Conservation (phyloP, 2,113 vertebrate species). For the Hyperopisus bebe region DNA sequence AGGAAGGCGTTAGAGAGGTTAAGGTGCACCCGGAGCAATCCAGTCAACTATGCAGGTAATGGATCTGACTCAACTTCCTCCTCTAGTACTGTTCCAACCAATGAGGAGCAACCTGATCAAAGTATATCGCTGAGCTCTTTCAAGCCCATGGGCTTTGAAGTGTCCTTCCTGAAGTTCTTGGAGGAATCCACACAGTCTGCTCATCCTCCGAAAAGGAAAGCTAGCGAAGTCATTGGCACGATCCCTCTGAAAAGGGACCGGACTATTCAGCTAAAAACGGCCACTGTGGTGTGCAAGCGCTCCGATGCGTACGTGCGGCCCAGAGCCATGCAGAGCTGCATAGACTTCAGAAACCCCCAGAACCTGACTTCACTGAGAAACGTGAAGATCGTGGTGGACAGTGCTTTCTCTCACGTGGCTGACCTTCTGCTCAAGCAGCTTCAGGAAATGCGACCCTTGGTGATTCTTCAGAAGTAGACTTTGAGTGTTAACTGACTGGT, state of each 20-base stretch:
- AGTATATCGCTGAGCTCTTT: constrained; percentile 76
- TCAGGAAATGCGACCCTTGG: constrained; percentile 84
- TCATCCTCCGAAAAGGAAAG: constrained; percentile 61
- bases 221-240: constrained; percentile 50
- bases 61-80: constrained; percentile 68
- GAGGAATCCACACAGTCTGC: constrained; percentile 81
- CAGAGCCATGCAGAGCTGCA: constrained; percentile 63
- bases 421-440: constrained; percentile 78
- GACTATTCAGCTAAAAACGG: constrained; percentile 35
- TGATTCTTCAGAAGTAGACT: constrained; percentile 71
- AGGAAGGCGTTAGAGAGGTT: constrained; percentile 47
- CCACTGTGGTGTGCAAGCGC: constrained; percentile 32
- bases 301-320: constrained; percentile 26
- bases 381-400: constrained; percentile 78
- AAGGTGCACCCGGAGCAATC: constrained; percentile 35
- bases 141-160: constrained; percentile 95
- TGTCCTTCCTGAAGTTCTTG: constrained; percentile 89
- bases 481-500: constrained; percentile 48
- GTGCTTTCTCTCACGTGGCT: constrained; percentile 64
- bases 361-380: constrained; percentile 69
- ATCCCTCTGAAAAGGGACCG: constrained; percentile 55
- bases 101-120: constrained; percentile 61
- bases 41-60: constrained; percentile 35
- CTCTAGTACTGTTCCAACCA: constrained; percentile 43
- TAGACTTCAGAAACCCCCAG: constrained; percentile 77